Evolutionary conservation across 2,113 vertebrate genomes (phyloP).

Genomic region (Morone chrysops): DNA sequence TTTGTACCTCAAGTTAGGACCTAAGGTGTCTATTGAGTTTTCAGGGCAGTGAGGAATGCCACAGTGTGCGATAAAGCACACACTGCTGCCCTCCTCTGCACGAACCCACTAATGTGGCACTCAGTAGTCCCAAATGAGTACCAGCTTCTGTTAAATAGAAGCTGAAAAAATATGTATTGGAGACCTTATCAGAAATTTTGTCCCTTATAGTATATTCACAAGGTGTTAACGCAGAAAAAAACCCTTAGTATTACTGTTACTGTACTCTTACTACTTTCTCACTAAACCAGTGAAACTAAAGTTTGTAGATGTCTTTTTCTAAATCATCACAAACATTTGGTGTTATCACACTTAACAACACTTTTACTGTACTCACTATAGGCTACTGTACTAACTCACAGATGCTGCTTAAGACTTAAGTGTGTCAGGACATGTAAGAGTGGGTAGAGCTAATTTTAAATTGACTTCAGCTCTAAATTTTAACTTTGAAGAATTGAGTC

Average conservation of each 20-base stretch:
- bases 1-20: background rate
- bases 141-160: background rate
- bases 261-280: background rate
- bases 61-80: background rate
- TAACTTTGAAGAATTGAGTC: background rate
- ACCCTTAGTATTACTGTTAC: background rate
- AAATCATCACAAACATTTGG: slow-evolving; percentile 4
- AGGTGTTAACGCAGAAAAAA: background rate
- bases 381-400: slow-evolving; percentile 18
- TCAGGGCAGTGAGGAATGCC: background rate
- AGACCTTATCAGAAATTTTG: background rate
- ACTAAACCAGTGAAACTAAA: background rate
- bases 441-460: background rate
- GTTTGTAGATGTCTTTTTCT: background rate
- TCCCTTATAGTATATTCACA: background rate
- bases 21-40: background rate
- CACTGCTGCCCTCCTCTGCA: slow-evolving; percentile 47
- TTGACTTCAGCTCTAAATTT: background rate
- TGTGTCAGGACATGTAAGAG: background rate
- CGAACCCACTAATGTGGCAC: slow-evolving; percentile 28
- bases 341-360: background rate
- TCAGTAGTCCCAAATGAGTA: background rate
- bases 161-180: background rate
- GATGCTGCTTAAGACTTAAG: too few relatives aligned
- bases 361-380: background rate